Conservation (phyloP, 2,113 vertebrate species). For the Zosterops pallidus region DNA sequence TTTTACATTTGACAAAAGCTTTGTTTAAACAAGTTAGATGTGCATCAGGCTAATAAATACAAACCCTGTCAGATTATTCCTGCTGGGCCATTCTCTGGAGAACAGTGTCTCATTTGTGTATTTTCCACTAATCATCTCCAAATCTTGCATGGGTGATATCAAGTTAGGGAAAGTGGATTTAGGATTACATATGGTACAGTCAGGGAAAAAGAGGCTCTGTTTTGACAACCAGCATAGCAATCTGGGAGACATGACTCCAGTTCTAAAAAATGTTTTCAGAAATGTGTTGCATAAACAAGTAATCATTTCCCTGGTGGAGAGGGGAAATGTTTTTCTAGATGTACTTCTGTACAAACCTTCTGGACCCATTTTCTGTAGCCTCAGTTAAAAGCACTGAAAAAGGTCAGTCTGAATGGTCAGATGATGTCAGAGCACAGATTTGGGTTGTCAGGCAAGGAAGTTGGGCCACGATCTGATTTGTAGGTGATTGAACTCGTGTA, state of each 20-base stretch:
- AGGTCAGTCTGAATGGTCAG: fast-evolving
- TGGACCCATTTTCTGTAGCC: not conserved
- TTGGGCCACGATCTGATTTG: not conserved
- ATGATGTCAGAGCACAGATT: not conserved
- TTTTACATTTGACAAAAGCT: slow-evolving; percentile 37
- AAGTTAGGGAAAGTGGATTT: slow-evolving; percentile 45
- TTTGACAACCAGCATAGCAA: slow-evolving; percentile 64
- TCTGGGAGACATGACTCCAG: slow-evolving; percentile 62
- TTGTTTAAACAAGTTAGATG: slow-evolving; percentile 50
- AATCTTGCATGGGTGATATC: slow-evolving; percentile 35
- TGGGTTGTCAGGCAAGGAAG: not conserved
- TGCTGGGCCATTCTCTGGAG: slow-evolving; percentile 24
- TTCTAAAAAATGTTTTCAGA: slow-evolving; percentile 66
- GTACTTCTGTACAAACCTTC: not conserved
- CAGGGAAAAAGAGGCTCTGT: slow-evolving; percentile 46
- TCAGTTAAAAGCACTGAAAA: not conserved
- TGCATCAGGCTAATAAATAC: slow-evolving; percentile 47
- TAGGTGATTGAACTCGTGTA: fast-evolving
- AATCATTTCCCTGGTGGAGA: slow-evolving; percentile 47
- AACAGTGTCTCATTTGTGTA: slow-evolving; percentile 27
- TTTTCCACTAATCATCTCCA: slow-evolving; percentile 53
- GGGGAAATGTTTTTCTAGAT: slow-evolving; percentile 44
- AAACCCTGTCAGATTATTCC: not conserved
- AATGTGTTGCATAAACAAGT: slow-evolving; percentile 67
- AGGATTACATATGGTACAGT: slow-evolving; percentile 44